phyloP scores from a whole-genome alignment of 1,140 invertebrate genomes.

The Drosophila lowei region DNA sequence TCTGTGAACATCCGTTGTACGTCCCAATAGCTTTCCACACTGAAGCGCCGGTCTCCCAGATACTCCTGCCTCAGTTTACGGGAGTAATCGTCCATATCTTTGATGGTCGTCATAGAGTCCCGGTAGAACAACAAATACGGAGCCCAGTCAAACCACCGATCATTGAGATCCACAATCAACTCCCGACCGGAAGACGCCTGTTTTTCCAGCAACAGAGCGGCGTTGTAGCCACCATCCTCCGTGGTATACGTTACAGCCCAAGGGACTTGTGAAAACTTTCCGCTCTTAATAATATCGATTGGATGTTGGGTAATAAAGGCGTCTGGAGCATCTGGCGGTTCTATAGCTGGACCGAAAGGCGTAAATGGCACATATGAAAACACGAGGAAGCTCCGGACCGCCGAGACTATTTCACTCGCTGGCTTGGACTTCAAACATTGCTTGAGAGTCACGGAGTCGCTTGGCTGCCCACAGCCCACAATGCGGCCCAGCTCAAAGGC shows the following conservation, averaged over 20 bases:
- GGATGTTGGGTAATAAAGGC: slow-evolving; percentile 84
- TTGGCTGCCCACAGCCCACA: slow-evolving; percentile 84
- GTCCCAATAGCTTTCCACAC: slow-evolving; percentile 41
- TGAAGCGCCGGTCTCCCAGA: slow-evolving; percentile 45
- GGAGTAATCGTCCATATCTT: slow-evolving; percentile 49
- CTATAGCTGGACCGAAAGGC: slow-evolving; percentile 85
- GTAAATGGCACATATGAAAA: slow-evolving; percentile 85
- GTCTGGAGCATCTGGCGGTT: slow-evolving; percentile 57
- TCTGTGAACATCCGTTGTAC: slow-evolving; percentile 59
- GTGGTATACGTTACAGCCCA: slow-evolving; percentile 84
- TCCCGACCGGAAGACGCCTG: slow-evolving; percentile 3
- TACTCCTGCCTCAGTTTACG: slow-evolving; percentile 37
- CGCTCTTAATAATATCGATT: slow-evolving; percentile 83
- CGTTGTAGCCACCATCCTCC: slow-evolving; percentile 85
- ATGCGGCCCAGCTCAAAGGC: slow-evolving; percentile 84
- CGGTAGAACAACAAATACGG: slow-evolving; percentile 57
- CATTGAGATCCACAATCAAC: slow-evolving; percentile 41
- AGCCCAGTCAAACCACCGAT: slow-evolving; percentile 55
- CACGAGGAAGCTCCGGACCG: slow-evolving; percentile 55
- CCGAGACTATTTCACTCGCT: slow-evolving; percentile 64
- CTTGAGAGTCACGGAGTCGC: slow-evolving; percentile 83
- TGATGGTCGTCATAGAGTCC: slow-evolving; percentile 30
- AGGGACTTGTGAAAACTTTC: slow-evolving; percentile 84
- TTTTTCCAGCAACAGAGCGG: slow-evolving; percentile 62
- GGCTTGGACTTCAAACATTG: slow-evolving; percentile 85